Evolutionary conservation across 1,140 invertebrate species (phyloP).

Genomic region (Temnothorax nylanderi): DNA sequence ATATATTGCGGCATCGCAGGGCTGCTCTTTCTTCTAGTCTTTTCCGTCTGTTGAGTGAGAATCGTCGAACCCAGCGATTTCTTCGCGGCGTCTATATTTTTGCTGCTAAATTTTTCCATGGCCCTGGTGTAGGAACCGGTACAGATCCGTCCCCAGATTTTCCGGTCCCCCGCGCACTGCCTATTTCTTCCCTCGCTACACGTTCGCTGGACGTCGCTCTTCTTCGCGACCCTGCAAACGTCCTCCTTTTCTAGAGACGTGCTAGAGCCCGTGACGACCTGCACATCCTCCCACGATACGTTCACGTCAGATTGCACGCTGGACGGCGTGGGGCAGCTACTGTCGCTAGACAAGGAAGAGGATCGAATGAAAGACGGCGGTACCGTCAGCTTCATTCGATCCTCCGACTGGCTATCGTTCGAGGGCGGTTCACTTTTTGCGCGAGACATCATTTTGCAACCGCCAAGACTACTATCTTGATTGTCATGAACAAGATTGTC

Average conservation of each 20-base stretch:
- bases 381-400: conserved; percentile 69
- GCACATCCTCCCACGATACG: conserved; percentile 80
- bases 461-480: conserved; percentile 61
- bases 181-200: conserved; percentile 67
- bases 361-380: conserved; percentile 78
- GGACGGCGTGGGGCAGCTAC: conserved; percentile 77
- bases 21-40: conserved; percentile 81
- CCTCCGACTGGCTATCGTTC: conserved; percentile 21
- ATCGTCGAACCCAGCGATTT: conserved; percentile 68
- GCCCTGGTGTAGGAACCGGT: conserved; percentile 85
- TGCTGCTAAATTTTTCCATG: conserved; percentile 84
- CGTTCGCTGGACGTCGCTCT: conserved; percentile 63
- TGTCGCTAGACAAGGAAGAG: conserved; percentile 79
- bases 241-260: conserved; percentile 77
- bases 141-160: conserved; percentile 84
- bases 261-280: conserved; percentile 65
- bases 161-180: conserved; percentile 73
- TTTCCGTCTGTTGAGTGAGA: conserved; percentile 72
- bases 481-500: conserved; percentile 78
- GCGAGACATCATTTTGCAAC: conserved; percentile 54
- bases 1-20: conserved; percentile 79
- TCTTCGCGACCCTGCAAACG: conserved; percentile 27
- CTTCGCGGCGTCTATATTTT: conserved; percentile 65
- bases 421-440: conserved; percentile 67
- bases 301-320: conserved; percentile 78